phyloP scores from a whole-genome alignment of 2,113 vertebrate genomes.

The Notothenia coriiceps region DNA sequence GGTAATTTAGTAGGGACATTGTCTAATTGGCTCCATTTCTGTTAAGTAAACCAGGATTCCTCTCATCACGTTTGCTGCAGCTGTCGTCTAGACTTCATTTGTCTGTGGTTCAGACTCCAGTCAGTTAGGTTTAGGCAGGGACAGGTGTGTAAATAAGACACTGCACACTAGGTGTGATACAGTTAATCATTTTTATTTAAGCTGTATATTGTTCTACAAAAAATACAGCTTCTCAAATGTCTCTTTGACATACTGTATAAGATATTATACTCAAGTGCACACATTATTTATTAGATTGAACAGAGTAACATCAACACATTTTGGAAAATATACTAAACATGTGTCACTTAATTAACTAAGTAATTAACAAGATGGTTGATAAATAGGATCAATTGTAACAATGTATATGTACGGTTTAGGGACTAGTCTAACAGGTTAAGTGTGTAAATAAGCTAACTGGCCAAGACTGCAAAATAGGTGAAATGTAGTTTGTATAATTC shows the following conservation, averaged over 20 bases:
- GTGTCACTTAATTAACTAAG: background rate
- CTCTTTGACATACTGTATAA: background rate
- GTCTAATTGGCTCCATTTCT: no score
- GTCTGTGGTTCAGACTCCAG: no score
- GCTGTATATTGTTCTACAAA: no score
- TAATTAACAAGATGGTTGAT: background rate
- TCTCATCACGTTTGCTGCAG: background rate
- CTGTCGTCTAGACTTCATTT: background rate
- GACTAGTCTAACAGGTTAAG: no score
- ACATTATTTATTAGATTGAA: background rate
- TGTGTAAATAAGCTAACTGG: no score
- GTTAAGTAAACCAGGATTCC: background rate
- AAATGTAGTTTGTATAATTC: no score
- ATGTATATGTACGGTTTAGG: no score
- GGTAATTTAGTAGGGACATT: background rate
- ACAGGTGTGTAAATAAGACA: background rate
- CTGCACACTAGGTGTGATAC: background rate
- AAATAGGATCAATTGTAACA: no score
- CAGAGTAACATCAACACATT: background rate
- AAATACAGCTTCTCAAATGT: background rate
- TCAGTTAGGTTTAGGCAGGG: slow-evolving; percentile 5
- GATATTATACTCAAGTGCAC: no score
- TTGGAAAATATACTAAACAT: background rate
- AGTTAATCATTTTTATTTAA: no score
- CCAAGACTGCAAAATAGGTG: no score